Conservation (phyloP, 2,797 vertebrate genomes). For the Hypotaenidia philippensis region DNA sequence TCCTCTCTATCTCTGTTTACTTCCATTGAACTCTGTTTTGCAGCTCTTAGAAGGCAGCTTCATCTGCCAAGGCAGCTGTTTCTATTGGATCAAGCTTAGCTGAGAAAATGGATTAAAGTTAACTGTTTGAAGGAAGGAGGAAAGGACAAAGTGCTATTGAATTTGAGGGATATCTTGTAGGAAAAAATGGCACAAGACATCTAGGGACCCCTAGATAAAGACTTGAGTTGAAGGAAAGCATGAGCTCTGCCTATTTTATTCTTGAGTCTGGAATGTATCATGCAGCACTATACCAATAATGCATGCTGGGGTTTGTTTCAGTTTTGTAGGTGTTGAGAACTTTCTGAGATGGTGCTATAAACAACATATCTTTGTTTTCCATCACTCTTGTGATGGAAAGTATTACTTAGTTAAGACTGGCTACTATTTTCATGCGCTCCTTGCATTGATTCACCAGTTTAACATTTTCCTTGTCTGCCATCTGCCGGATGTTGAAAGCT, state of each 20-base stretch:
- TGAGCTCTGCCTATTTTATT: neutral
- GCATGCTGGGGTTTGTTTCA: neutral
- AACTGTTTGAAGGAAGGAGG: neutral
- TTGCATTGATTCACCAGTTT: neutral
- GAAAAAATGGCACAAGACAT: neutral
- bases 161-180: neutral
- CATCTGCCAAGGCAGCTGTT: neutral
- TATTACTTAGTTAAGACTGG: neutral
- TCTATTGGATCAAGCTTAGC: neutral
- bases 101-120: neutral
- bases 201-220: neutral
- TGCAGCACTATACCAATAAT: neutral
- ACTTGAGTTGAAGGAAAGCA: neutral
- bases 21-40: neutral
- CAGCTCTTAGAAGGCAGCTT: neutral
- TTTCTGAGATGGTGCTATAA: neutral
- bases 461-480: conserved; percentile 47
- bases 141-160: neutral
- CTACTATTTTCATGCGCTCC: neutral
- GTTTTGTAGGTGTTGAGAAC: neutral
- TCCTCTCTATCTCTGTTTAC: neutral
- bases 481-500: conserved; percentile 50
- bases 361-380: neutral
- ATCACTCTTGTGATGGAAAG: neutral
- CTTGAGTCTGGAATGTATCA: neutral